Conservation (phyloP, 64 coral and sea anemone species). For the Exaiptasia diaphana region DNA sequence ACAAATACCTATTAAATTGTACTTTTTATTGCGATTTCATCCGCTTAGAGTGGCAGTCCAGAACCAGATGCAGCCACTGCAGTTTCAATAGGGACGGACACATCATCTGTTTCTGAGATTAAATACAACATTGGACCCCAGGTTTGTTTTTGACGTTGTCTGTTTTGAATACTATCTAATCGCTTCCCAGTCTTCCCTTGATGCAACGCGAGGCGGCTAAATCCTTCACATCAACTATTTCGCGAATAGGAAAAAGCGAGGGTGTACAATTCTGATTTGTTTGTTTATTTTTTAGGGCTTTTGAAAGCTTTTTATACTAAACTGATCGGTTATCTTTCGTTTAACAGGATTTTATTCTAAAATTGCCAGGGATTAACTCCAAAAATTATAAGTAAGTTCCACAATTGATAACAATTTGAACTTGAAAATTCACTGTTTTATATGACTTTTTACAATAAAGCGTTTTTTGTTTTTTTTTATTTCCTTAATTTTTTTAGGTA, state of each 20-base stretch:
- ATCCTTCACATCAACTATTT: too few species aligned
- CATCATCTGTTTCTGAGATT: background rate
- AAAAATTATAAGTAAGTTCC: constrained; percentile 61
- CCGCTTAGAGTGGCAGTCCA: constrained; percentile 7
- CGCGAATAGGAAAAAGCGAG: too few species aligned
- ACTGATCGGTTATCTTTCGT: background rate
- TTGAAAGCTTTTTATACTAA: too few species aligned
- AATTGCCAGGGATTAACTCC: constrained; percentile 67
- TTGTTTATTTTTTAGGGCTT: too few species aligned
- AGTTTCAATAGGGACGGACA: constrained; percentile 56
- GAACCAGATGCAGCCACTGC: constrained; percentile 63
- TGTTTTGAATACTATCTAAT: too few species aligned
- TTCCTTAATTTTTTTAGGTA: constrained; percentile 23
- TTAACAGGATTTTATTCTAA: constrained; percentile 60
- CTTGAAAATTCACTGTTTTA: background rate
- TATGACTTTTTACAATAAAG: background rate
- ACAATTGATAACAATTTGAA: background rate
- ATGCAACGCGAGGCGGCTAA: too few species aligned
- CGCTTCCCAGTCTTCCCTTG: too few species aligned
- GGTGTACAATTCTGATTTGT: too few species aligned
- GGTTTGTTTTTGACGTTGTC: too few species aligned
- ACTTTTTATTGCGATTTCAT: too few species aligned
- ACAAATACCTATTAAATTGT: too few species aligned
- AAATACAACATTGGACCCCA: constrained; percentile 69
- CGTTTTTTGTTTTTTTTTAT: background rate